Conservation (phyloP, 1,140 invertebrate species). For the Cotesia glomerata region DNA sequence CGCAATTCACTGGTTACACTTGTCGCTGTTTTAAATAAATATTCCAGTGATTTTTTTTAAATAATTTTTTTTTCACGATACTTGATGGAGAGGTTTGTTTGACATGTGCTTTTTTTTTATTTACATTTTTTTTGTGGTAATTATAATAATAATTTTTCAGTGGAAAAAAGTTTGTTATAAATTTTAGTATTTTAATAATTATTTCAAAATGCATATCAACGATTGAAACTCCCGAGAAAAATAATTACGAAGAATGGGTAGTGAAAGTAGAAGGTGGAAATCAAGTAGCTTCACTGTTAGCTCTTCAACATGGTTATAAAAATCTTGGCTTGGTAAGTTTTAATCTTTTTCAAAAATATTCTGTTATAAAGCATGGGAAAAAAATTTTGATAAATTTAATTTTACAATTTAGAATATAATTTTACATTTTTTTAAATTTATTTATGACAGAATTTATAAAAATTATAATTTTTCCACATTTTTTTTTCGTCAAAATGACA, state of each 20-base stretch:
- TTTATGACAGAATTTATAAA: too few species aligned
- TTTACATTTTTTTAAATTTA: too few species aligned
- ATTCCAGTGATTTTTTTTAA: background rate
- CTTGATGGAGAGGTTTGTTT: background rate
- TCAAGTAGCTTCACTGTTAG: constrained; percentile 59
- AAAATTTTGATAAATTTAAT: too few species aligned
- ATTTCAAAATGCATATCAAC: constrained; percentile 10
- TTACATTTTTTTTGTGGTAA: too few species aligned
- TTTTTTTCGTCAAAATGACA: too few species aligned
- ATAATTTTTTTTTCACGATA: background rate
- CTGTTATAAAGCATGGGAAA: too few species aligned
- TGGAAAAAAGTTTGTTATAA: background rate
- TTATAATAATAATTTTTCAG: background rate
- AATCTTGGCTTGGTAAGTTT: constrained; percentile 61
- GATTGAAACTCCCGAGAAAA: constrained; percentile 21
- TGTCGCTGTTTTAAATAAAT: constrained; percentile 16
- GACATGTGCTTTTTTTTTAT: too few species aligned
- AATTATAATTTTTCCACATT: too few species aligned
- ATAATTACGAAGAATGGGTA: constrained; percentile 65
- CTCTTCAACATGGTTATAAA: constrained; percentile 59
- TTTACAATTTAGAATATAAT: too few species aligned
- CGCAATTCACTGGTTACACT: constrained; percentile 42
- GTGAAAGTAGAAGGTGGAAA: constrained; percentile 63
- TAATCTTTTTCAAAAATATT: background rate
- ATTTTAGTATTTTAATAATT: constrained; percentile 24